These are phyloP conservation scores for Drosophila setifemur DNA, from an alignment of 1,140 invertebrate genomes.

Conservation along the genomic window DNA sequence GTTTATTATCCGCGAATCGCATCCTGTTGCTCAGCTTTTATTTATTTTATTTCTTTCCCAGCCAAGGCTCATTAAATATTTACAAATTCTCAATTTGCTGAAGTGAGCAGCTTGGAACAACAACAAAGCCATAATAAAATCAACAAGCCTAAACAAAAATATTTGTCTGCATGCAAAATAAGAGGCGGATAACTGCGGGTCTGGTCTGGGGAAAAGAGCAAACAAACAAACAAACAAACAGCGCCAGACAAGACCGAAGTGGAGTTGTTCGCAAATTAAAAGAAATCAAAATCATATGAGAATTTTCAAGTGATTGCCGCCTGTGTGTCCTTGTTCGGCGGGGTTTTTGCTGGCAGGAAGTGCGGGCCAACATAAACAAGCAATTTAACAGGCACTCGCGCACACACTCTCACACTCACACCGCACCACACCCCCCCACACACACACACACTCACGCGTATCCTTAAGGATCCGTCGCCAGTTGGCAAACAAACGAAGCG, in stretches of 20 bases:
- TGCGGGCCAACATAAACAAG: constrained; percentile 74
- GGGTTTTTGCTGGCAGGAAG: constrained; percentile 21
- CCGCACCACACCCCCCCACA: constrained; percentile 4
- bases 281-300: constrained; percentile 79
- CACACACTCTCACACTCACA: constrained; percentile 13
- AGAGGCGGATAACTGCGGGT: too few relatives aligned
- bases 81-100: constrained; percentile 56
- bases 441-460: constrained; percentile 15
- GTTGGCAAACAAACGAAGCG: constrained; percentile 79
- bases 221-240: neutral
- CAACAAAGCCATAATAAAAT: constrained; percentile 64
- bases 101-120: constrained; percentile 58
- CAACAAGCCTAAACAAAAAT: constrained; percentile 61
- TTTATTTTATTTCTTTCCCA: neutral
- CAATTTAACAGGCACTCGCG: constrained; percentile 73
- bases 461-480: constrained; percentile 50
- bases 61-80: constrained; percentile 56
- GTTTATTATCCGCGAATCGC: neutral
- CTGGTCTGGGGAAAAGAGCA: too few relatives aligned
- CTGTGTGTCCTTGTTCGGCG: constrained; percentile 26
- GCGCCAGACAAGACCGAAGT: too few relatives aligned
- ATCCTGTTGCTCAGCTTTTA: constrained; percentile 18
- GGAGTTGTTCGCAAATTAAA: constrained; percentile 59
- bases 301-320: constrained; percentile 68
- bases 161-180: constrained; percentile 48